phyloP scores from a whole-genome alignment of 1,140 invertebrate species.

The Lutraria rhynchaena region DNA sequence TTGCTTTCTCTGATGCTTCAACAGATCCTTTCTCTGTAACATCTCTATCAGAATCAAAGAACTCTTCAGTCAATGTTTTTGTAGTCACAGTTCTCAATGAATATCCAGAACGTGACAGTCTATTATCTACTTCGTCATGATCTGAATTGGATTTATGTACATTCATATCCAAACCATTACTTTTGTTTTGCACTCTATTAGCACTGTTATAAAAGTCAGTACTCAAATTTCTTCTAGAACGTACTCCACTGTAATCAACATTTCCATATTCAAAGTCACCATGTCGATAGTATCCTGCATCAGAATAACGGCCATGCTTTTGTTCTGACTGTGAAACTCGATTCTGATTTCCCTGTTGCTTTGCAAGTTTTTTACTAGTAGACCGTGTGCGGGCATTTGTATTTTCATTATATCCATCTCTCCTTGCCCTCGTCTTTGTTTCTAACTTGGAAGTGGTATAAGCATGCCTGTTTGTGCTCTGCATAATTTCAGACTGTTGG shows the following conservation, averaged over 20 bases:
- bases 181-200: neutral
- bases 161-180: neutral
- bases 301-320: neutral
- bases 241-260: constrained; percentile 24
- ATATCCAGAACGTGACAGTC: constrained; percentile 18
- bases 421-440: constrained; percentile 23
- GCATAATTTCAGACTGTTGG: constrained; percentile 27
- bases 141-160: constrained; percentile 2
- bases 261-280: constrained; percentile 3
- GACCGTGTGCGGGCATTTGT: constrained; percentile 23
- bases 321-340: constrained; percentile 35
- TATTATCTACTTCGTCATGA: constrained; percentile 21
- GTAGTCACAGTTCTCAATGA: constrained; percentile 37
- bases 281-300: neutral
- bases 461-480: constrained; percentile 2
- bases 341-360: constrained; percentile 17
- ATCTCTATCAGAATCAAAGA: constrained; percentile 49
- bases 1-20: constrained; percentile 50
- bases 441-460: constrained; percentile 34
- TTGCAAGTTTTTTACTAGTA: constrained; percentile 15
- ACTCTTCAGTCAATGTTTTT: constrained; percentile 60
- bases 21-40: constrained; percentile 63
- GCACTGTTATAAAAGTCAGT: constrained; percentile 28
- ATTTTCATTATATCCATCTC: constrained; percentile 26
- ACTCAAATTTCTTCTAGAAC: constrained; percentile 41